A percentile compares a stretch with the other conserved stretches of the same genome.
These are phyloP conservation scores for Anarhynchus alexandrinus DNA, from an alignment of 2,113 vertebrate genomes.

Conservation along the genomic window DNA sequence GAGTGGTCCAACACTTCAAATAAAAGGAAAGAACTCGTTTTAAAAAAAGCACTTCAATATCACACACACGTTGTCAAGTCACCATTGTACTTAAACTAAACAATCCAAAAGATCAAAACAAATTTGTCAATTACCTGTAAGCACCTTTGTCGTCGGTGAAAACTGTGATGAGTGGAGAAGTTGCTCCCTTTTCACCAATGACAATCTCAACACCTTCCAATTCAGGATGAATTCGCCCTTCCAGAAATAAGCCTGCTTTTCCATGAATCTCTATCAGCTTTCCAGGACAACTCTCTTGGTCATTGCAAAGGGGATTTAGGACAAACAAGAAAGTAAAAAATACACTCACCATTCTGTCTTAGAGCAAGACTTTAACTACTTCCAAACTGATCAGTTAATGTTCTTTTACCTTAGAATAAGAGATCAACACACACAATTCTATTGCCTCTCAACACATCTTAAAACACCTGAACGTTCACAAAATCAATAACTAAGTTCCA, in stretches of 20 bases:
- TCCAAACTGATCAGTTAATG: background rate
- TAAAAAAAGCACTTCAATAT: background rate
- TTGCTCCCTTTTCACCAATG: constrained; percentile 85
- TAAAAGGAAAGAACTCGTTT: background rate
- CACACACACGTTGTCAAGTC: background rate
- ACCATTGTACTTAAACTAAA: background rate
- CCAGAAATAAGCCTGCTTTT: constrained; percentile 92
- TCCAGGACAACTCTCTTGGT: constrained; percentile 92
- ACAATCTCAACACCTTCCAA: constrained; percentile 93
- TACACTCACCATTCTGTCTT: background rate
- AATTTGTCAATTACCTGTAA: constrained; percentile 83
- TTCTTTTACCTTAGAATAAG: background rate
- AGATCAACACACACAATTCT: background rate
- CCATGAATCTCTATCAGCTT: constrained; percentile 90
- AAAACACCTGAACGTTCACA: background rate
- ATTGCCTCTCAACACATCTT: background rate
- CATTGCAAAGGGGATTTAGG: background rate
- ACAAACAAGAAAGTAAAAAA: background rate
- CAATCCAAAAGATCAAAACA: background rate
- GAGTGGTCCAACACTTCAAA: constrained; percentile 89
- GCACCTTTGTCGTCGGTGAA: constrained; percentile 86
- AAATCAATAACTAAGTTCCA: background rate
- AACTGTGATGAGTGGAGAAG: constrained; percentile 84
- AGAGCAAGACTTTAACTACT: background rate
- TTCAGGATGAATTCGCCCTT: constrained; percentile 87